Evolutionary conservation across 2,113 vertebrate species (phyloP).

Genomic region (Daubentonia madagascariensis): DNA sequence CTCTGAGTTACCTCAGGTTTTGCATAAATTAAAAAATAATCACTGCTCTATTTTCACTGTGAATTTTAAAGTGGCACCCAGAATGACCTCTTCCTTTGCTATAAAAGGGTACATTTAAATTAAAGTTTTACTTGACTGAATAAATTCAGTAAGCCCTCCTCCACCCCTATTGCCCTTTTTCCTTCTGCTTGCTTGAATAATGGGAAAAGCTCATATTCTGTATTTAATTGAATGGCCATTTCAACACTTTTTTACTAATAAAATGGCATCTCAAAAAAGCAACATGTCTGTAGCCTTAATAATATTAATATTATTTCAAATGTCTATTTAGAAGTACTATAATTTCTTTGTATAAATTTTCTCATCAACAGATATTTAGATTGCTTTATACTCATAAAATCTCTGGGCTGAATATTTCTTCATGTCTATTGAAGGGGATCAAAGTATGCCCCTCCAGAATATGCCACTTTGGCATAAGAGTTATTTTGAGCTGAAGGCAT

Average conservation of each 20-base stretch:
- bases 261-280: conserved; percentile 30
- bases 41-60: not conserved
- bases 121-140: not conserved
- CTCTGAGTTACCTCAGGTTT: not conserved
- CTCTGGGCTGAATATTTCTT: not conserved
- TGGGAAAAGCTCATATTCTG: not conserved
- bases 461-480: not conserved
- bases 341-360: conserved; percentile 26
- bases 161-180: not conserved
- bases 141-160: not conserved
- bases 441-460: not conserved
- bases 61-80: not conserved
- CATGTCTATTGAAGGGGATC: not conserved
- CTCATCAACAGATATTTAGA: not conserved
- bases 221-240: not conserved
- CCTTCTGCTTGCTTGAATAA: not conserved
- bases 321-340: not conserved
- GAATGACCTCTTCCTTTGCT: not conserved
- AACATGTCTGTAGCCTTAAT: not conserved
- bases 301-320: not conserved
- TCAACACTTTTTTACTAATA: not conserved
- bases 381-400: not conserved
- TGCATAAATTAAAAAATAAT: not conserved
- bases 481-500: not conserved
- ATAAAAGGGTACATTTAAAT: conserved; percentile 2